A percentile compares a stretch with the other conserved stretches of the same genome.
Conservation (phyloP, 2,797 vertebrate genomes). For the Enteromius trimaculatus region DNA sequence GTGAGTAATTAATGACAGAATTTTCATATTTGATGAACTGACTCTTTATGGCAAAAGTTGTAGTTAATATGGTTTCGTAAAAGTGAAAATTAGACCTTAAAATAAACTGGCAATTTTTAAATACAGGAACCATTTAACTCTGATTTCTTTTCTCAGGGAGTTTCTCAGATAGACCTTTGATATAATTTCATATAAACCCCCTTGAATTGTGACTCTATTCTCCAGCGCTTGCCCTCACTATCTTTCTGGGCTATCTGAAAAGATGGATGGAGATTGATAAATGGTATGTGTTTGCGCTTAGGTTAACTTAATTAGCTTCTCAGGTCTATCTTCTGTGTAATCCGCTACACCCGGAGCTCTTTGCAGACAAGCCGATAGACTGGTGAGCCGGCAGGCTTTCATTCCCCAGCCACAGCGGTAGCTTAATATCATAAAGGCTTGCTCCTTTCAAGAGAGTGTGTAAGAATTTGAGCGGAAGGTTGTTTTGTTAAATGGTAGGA, state of each 20-base stretch:
- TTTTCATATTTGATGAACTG: too few relatives aligned
- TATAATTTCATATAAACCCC: background rate
- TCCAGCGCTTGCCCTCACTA: background rate
- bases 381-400: background rate
- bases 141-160: background rate
- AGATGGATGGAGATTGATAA: slow-evolving; percentile 18
- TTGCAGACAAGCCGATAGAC: background rate
- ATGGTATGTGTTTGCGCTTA: background rate
- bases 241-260: slow-evolving; percentile 12
- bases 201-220: background rate
- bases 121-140: background rate
- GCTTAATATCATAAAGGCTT: slow-evolving; percentile 27
- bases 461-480: slow-evolving; percentile 30
- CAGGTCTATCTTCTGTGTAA: background rate
- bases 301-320: slow-evolving; percentile 17
- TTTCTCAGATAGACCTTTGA: background rate
- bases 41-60: too few relatives aligned
- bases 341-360: background rate
- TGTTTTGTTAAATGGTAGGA: slow-evolving; percentile 46
- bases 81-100: background rate
- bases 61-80: background rate
- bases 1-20: too few relatives aligned
- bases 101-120: background rate
- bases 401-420: background rate
- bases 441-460: slow-evolving; percentile 32